These are phyloP conservation scores for Entomobrya proxima DNA, from an alignment of 2,888 invertebrate genomes.

Conservation along the genomic window DNA sequence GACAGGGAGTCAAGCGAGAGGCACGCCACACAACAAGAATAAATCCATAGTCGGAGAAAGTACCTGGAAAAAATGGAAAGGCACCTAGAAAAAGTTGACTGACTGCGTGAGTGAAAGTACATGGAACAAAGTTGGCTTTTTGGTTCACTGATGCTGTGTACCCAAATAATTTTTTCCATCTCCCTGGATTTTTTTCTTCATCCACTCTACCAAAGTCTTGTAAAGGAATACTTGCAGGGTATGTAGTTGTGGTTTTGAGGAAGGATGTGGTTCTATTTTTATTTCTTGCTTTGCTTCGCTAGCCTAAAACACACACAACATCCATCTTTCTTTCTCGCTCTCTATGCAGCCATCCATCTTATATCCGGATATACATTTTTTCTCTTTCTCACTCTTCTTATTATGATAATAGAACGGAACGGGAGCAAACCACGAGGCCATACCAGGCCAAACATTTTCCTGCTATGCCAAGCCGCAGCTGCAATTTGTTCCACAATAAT, in stretches of 20 bases:
- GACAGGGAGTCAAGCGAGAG: background rate
- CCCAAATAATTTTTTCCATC: background rate
- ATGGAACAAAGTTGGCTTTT: conserved; percentile 18
- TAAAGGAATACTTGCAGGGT: background rate
- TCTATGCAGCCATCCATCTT: conserved; percentile 46
- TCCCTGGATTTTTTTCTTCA: background rate
- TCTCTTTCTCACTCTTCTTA: background rate
- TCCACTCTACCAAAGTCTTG: background rate
- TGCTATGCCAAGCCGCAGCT: conserved; percentile 57
- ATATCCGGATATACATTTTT: no score
- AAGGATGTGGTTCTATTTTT: background rate
- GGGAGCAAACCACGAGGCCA: conserved; percentile 42
- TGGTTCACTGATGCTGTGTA: background rate
- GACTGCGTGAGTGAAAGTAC: background rate
- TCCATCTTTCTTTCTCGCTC: background rate
- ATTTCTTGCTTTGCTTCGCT: conserved; percentile 1
- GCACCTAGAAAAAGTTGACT: background rate
- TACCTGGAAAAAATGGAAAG: background rate
- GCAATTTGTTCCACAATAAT: conserved; percentile 67
- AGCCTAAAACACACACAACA: conserved; percentile 7
- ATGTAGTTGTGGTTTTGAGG: background rate
- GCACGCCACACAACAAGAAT: background rate
- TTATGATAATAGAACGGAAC: conserved; percentile 44
- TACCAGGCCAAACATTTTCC: conserved; percentile 8
- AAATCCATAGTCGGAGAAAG: conserved; percentile 8